phyloP scores from a whole-genome alignment of 2,113 vertebrate species.

The Charadrius vociferus region DNA sequence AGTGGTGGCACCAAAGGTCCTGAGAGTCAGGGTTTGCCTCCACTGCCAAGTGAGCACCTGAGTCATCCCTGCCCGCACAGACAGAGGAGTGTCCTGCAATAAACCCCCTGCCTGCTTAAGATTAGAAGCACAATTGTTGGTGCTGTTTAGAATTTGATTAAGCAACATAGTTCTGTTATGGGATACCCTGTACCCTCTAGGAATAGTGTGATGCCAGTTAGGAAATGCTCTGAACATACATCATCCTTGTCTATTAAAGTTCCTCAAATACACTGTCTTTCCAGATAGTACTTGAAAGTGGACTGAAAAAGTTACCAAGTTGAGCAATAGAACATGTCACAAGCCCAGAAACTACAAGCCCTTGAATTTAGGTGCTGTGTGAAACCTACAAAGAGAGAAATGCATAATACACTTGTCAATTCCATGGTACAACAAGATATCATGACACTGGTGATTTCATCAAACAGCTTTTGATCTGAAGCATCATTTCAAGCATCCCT shows the following conservation, averaged over 20 bases:
- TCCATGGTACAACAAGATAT: background rate
- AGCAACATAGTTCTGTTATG: background rate
- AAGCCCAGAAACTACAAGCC: background rate
- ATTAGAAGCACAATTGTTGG: background rate
- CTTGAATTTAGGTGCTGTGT: background rate
- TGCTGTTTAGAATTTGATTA: background rate
- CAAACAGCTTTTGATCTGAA: background rate
- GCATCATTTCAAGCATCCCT: background rate
- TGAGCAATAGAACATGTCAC: background rate
- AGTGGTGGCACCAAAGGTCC: background rate
- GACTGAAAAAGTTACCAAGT: background rate
- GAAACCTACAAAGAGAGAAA: background rate
- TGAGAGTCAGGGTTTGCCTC: background rate
- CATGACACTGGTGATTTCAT: background rate
- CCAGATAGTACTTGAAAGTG: background rate
- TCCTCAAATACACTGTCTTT: background rate
- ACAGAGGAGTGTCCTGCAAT: background rate
- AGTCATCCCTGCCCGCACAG: background rate
- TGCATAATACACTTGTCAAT: background rate
- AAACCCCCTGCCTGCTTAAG: background rate
- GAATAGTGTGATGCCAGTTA: background rate
- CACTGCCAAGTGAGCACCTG: background rate
- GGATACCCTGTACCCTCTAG: background rate
- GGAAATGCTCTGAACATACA: background rate
- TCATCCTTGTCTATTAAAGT: fast-evolving